Base-by-base conservation (phyloP, 1,140 invertebrate genomes). In the Brachionus plicatilis region DNA sequence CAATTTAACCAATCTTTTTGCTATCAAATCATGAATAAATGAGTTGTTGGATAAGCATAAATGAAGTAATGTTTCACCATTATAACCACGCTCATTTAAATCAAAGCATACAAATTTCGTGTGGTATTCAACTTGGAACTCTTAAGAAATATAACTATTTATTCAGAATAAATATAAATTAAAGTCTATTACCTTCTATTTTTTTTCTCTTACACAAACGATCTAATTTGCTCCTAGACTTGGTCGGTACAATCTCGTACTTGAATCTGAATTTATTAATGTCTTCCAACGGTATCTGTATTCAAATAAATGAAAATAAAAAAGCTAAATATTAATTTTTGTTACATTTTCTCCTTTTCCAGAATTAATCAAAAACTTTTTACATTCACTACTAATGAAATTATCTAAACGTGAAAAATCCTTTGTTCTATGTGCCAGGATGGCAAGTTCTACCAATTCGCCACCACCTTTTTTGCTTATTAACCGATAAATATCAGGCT, bases 1-100 rank as follows among this genome's bases (percentile, higher is more conserved):
- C 88, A 95, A 94, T 68, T 93, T 92, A 0, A 99, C 89, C 1
- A 99, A 90, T 85, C 96, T 90, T 90, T 98, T 98, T 0, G 95
- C 96, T 27, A 99, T 91, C 88, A 97, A 95, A 7, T 94, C 94
- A 88, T 98, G 94, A 47, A 97, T 90, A 0, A 95, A 93, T 0
- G 95, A 95, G 0, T 95, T 94, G 86, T 96, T 94, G 3, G 99
- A 89, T 68, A 99, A 91, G 88, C 97, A 99, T 6, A 98, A 90
- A 90, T 98, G 96, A 4, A 99, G 90, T 83, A 96, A 94, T 0
- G 95, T 95, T 90, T 99, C 97, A 0, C 97, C 96, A 1, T 99
- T 96, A 2, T 95, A 94, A 0, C 97, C 97, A 85, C 96, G 92
- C 88, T 97, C 93, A 88, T 94, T 94, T 24, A 98, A 88, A 88